These are phyloP conservation scores for Hydrotaea diabolus DNA, from an alignment of 2,888 invertebrate species.

Conservation along the genomic window DNA sequence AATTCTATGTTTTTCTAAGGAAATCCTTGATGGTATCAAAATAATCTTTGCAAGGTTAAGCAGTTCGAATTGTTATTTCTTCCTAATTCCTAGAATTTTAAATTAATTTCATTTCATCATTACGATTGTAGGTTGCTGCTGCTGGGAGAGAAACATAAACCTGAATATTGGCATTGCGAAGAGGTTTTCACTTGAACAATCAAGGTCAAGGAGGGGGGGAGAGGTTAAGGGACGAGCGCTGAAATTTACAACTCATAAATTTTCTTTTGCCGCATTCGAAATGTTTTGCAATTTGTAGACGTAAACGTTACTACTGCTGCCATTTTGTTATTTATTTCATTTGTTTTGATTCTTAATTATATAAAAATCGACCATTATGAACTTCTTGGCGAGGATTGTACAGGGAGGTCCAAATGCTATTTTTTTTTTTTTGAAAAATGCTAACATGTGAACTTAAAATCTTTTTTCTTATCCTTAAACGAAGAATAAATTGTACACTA, in stretches of 20 bases:
- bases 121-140: neutral
- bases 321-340: too few species aligned
- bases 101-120: neutral
- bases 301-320: too few species aligned
- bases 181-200: neutral
- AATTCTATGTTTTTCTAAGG: too few species aligned
- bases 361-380: conserved; percentile 53
- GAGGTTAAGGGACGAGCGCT: neutral
- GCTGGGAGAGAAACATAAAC: too few species aligned
- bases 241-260: conserved; percentile 15
- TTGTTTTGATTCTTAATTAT: conserved; percentile 24
- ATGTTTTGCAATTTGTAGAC: neutral
- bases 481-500: too few species aligned
- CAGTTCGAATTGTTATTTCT: too few species aligned
- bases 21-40: too few species aligned
- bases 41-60: too few species aligned
- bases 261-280: neutral
- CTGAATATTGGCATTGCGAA: neutral
- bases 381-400: conserved; percentile 45
- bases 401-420: too few species aligned
- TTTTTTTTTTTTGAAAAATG: too few species aligned
- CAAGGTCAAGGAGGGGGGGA: neutral
- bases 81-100: neutral
- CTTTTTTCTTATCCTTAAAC: too few species aligned
- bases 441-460: too few species aligned